Conservation (phyloP, 2,113 vertebrate genomes). For the Nycticebus coucang region DNA sequence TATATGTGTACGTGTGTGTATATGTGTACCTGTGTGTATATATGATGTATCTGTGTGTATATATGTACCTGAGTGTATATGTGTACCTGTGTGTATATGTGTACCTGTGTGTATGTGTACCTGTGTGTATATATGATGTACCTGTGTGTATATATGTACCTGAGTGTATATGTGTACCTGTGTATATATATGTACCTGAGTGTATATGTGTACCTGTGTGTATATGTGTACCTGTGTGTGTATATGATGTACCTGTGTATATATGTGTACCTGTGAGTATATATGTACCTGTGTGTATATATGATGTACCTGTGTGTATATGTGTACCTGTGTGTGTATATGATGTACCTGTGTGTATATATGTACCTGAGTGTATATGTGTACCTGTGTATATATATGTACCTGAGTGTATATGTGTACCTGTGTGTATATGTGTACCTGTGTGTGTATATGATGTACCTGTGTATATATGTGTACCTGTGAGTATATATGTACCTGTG, state of each 20-base stretch:
- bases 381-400: background rate
- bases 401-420: background rate
- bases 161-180: no score
- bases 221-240: no score
- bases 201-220: background rate
- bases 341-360: background rate
- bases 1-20: background rate
- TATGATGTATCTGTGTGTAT: background rate
- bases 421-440: background rate
- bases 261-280: background rate
- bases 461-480: background rate
- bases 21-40: background rate
- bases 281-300: background rate
- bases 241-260: no score
- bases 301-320: background rate
- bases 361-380: no score
- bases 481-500: background rate
- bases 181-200: background rate
- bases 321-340: no score
- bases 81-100: background rate
- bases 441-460: no score
- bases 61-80: no score
- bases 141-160: background rate
- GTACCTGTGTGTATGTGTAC: no score
- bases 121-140: background rate